Conservation (phyloP, 2,797 vertebrate genomes). For the Borostomias antarcticus region DNA sequence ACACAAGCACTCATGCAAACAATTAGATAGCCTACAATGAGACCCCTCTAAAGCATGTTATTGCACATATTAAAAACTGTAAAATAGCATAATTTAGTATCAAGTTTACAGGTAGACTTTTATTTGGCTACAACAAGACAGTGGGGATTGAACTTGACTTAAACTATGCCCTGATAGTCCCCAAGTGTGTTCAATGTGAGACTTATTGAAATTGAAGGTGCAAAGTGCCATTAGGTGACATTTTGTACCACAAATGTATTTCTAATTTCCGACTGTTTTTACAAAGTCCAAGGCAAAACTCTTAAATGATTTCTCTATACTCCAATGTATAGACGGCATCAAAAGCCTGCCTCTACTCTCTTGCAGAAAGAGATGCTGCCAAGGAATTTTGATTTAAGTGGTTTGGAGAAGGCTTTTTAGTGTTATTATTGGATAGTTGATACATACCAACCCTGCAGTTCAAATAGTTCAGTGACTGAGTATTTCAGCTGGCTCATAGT, state of each 20-base stretch:
- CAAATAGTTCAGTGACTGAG: neutral
- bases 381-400: neutral
- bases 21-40: too few species aligned
- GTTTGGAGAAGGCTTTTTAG: neutral
- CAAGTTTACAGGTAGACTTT: too few species aligned
- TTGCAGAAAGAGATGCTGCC: constrained; percentile 1
- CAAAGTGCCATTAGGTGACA: neutral
- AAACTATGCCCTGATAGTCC: too few species aligned
- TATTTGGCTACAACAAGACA: too few species aligned
- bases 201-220: neutral
- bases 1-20: too few species aligned
- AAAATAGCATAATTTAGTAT: too few species aligned
- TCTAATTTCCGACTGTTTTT: neutral
- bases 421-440: neutral
- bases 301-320: neutral
- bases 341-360: neutral
- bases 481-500: neutral
- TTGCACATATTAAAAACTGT: too few species aligned
- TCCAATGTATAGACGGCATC: neutral
- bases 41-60: too few species aligned
- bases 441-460: neutral
- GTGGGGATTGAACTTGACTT: too few species aligned
- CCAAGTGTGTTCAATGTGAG: too few species aligned
- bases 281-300: neutral
- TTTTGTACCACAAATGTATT: neutral